These are phyloP conservation scores for Dipodomys merriami DNA, from an alignment of 2,113 vertebrate genomes.

Conservation along the genomic window DNA sequence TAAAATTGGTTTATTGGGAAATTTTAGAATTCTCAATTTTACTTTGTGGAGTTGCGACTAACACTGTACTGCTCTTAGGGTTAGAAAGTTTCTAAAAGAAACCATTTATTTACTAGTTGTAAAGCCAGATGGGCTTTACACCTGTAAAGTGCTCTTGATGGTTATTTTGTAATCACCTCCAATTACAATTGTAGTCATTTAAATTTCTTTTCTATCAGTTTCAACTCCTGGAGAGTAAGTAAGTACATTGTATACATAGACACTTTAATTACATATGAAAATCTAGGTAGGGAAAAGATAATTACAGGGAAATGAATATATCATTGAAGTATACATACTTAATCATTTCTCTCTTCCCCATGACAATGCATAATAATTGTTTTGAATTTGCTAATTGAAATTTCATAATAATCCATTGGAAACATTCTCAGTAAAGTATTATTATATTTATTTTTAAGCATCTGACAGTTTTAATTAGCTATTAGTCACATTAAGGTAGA, in stretches of 20 bases:
- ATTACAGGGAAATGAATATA: slow-evolving; percentile 26
- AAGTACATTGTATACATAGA: background rate
- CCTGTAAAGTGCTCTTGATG: background rate
- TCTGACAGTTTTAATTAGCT: slow-evolving; percentile 45
- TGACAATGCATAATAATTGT: background rate
- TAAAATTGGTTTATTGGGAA: background rate
- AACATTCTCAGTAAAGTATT: background rate
- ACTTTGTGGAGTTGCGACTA: background rate
- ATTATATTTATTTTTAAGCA: slow-evolving; percentile 23
- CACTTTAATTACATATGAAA: slow-evolving; percentile 50
- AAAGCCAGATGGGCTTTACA: background rate
- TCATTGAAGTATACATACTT: slow-evolving; percentile 47
- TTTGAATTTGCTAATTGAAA: slow-evolving; percentile 54
- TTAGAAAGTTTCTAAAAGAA: background rate
- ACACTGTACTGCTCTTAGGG: too few species aligned
- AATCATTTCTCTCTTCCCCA: slow-evolving; percentile 47
- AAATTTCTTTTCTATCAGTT: slow-evolving; percentile 19
- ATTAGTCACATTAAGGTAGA: background rate
- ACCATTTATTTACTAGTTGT: background rate
- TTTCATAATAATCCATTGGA: background rate
- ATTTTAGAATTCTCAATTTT: background rate
- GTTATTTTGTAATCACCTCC: background rate
- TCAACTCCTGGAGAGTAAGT: background rate
- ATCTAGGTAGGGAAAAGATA: slow-evolving; percentile 50
- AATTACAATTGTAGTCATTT: background rate